phyloP scores from a whole-genome alignment of 2,113 vertebrate genomes.

The Tachuris rubrigastra region DNA sequence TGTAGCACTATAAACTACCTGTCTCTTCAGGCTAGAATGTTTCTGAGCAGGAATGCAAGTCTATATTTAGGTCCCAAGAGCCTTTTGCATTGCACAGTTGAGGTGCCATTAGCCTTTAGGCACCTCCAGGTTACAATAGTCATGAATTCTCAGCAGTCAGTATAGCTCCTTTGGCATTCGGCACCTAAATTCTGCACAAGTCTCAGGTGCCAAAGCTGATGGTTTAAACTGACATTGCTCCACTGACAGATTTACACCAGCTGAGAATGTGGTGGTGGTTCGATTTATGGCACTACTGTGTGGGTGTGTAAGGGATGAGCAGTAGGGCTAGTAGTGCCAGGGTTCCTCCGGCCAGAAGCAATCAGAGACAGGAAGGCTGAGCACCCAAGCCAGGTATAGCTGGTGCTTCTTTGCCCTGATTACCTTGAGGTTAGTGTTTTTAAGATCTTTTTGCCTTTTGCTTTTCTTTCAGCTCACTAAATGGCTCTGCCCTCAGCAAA shows the following conservation, averaged over 20 bases:
- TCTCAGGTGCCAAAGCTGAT: constrained; percentile 40
- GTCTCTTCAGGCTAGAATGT: constrained; percentile 7
- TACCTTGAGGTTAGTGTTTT: not conserved
- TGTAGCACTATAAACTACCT: constrained; percentile 6
- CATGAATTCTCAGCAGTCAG: constrained; percentile 36
- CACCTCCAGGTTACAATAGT: constrained; percentile 47
- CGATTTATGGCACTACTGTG: not conserved
- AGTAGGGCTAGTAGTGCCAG: not conserved
- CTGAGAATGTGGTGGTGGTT: constrained; percentile 12
- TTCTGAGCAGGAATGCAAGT: constrained; percentile 14
- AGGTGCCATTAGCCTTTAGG: constrained; percentile 57
- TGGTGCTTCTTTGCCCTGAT: not conserved
- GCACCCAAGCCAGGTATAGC: not conserved
- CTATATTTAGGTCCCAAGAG: constrained; percentile 42
- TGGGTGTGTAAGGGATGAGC: not conserved
- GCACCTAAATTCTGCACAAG: not conserved
- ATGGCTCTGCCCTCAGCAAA: not conserved
- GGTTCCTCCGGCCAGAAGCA: not conserved
- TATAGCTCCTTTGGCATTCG: not conserved
- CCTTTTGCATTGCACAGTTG: constrained; percentile 3
- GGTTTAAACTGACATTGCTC: constrained; percentile 35
- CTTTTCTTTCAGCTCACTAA: not conserved
- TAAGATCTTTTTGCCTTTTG: not conserved
- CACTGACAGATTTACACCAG: not conserved
- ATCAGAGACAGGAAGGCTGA: not conserved